Conservation (phyloP, 2,113 vertebrate species). For the Sapayoa aenigma region DNA sequence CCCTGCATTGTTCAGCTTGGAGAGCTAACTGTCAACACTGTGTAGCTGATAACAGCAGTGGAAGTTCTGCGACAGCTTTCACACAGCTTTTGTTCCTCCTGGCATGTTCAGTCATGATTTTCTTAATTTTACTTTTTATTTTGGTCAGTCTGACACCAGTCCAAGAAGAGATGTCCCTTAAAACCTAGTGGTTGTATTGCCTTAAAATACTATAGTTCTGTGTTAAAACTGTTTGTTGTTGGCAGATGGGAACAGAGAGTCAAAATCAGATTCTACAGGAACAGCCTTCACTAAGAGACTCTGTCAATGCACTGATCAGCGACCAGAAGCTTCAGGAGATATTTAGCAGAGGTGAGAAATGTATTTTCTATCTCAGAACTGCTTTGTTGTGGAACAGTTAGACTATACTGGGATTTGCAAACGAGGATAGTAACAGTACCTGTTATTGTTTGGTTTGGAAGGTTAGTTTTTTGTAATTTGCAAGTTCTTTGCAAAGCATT, state of each 20-base stretch:
- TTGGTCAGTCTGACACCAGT: not conserved
- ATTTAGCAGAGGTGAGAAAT: conserved; percentile 88
- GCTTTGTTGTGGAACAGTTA: not conserved
- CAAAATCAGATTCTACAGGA: conserved; percentile 87
- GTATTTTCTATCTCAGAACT: conserved; percentile 31
- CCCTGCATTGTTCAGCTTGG: not conserved
- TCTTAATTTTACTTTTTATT: not conserved
- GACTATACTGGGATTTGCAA: not conserved
- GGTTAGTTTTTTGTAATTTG: not conserved
- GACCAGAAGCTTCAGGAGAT: conserved; percentile 97
- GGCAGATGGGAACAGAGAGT: conserved; percentile 87
- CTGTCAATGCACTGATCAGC: conserved; percentile 86
- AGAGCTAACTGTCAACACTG: not conserved
- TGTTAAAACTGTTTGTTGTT: conserved; percentile 22
- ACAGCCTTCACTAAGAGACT: conserved; percentile 82
- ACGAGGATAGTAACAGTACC: not conserved
- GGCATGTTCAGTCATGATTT: not conserved
- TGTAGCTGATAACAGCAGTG: not conserved
- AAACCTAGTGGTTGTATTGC: not conserved
- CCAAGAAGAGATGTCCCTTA: not conserved
- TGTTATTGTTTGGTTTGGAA: not conserved
- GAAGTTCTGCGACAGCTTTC: not conserved
- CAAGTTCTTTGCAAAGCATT: not conserved
- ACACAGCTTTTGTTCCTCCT: not conserved
- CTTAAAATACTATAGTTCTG: not conserved